These are phyloP conservation scores for Sinelater perroti DNA, from an alignment of 2,888 invertebrate genomes.

Conservation along the genomic window DNA sequence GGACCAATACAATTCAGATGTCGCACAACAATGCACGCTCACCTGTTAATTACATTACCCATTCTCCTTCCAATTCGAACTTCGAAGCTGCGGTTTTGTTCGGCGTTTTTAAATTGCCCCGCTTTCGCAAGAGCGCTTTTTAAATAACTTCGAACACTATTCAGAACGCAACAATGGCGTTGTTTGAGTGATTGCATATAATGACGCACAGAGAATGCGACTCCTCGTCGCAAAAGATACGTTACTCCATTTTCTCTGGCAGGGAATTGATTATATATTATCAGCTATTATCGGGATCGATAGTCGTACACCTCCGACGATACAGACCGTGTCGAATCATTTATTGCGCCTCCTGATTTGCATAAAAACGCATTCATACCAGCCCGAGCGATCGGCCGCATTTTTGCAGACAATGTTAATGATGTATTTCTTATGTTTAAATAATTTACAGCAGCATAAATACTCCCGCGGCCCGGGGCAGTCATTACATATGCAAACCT, in stretches of 20 bases:
- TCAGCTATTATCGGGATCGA: conserved; percentile 20
- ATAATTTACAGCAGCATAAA: conserved; percentile 54
- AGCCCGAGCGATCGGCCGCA: conserved; percentile 25
- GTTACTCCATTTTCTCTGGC: conserved; percentile 6
- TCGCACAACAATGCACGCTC: no score
- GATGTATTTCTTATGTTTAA: conserved; percentile 51
- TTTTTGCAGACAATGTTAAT: conserved; percentile 51
- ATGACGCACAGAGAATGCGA: conserved; percentile 5
- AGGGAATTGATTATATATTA: conserved; percentile 20
- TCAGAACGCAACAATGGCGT: neutral
- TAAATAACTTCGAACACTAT: neutral
- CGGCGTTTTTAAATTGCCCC: neutral
- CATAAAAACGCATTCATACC: conserved; percentile 36
- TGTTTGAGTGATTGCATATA: conserved; percentile 6
- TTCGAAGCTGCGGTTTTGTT: neutral
- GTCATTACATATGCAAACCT: conserved; percentile 48
- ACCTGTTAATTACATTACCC: no score
- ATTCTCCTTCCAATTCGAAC: neutral
- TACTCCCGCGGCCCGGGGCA: conserved; percentile 45
- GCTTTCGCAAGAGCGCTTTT: neutral
- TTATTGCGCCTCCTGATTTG: conserved; percentile 33
- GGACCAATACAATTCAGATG: no score
- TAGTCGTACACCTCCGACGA: conserved; percentile 24
- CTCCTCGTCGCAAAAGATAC: conserved; percentile 2
- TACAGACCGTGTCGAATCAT: conserved; percentile 31